Conservation (phyloP, 2,113 vertebrate species). For the Zosterops japonicus region DNA sequence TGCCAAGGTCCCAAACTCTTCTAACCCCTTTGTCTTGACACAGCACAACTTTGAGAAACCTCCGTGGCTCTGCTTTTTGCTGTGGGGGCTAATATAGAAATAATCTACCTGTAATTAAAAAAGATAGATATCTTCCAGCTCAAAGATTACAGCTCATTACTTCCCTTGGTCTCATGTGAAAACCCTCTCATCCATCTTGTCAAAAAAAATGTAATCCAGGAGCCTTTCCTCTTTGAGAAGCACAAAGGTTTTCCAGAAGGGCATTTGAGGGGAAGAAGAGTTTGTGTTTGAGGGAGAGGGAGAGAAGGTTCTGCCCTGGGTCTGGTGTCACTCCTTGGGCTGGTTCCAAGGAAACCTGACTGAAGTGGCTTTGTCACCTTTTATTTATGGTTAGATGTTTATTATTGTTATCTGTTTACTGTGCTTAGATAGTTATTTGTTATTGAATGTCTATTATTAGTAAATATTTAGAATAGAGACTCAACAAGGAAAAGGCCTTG, state of each 20-base stretch:
- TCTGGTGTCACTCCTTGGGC: accelerated
- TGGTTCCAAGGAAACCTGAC: background rate
- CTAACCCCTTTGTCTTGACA: background rate
- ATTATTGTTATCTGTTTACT: background rate
- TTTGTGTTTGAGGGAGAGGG: background rate
- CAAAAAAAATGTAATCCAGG: constrained; percentile 45
- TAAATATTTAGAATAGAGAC: background rate
- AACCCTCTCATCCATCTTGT: constrained; percentile 54
- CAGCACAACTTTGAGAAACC: background rate
- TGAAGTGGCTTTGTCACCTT: accelerated
- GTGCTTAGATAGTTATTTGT: background rate
- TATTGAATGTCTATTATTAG: background rate
- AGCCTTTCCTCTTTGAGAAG: background rate
- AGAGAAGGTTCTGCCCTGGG: background rate
- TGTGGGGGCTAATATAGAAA: constrained; percentile 21
- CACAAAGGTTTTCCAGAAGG: constrained; percentile 10
- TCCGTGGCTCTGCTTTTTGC: background rate
- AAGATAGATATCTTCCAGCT: constrained; percentile 48
- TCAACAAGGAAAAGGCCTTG: background rate
- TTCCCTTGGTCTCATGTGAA: constrained; percentile 43
- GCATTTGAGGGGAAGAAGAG: background rate
- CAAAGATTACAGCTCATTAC: constrained; percentile 55
- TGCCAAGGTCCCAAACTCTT: background rate
- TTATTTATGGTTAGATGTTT: background rate
- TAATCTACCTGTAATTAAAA: constrained; percentile 58